Evolutionary conservation across 2,113 vertebrate species (phyloP).

Genomic region (Xiphias gladius): DNA sequence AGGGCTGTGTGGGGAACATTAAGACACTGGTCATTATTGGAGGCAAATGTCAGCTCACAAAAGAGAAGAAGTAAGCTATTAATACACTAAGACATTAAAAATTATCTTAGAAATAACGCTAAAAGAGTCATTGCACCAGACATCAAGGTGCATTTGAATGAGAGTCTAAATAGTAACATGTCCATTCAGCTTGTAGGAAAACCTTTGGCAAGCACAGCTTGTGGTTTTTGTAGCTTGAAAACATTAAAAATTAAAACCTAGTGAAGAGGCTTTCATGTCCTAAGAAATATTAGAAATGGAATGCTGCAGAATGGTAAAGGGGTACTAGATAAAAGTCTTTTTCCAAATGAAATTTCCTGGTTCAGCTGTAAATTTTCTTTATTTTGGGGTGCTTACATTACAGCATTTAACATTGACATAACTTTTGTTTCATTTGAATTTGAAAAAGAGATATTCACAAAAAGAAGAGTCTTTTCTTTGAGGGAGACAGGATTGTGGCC

Average conservation of each 20-base stretch:
- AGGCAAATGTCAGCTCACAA: not conserved
- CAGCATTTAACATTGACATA: not conserved
- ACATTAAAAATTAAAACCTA: not conserved
- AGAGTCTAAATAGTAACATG: not conserved
- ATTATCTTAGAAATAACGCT: not conserved
- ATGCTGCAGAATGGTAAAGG: not conserved
- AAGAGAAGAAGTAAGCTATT: not conserved
- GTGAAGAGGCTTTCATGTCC: not conserved
- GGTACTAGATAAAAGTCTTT: not conserved
- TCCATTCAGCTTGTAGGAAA: not conserved
- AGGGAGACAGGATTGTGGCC: not conserved
- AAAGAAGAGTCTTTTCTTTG: not conserved
- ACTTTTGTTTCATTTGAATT: not conserved
- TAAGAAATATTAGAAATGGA: not conserved
- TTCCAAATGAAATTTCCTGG: not conserved
- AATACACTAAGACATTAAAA: not conserved
- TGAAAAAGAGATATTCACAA: not conserved
- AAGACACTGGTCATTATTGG: not conserved
- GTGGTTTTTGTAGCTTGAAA: not conserved
- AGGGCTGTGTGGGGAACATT: constrained; percentile 12
- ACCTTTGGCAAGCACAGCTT: not conserved
- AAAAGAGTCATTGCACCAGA: not conserved
- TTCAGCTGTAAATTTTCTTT: not conserved
- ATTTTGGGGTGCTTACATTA: too few species aligned
- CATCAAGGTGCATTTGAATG: not conserved